Evolutionary conservation across 2,888 invertebrate genomes (phyloP).

Genomic region (Dorcus parallelipipedus): DNA sequence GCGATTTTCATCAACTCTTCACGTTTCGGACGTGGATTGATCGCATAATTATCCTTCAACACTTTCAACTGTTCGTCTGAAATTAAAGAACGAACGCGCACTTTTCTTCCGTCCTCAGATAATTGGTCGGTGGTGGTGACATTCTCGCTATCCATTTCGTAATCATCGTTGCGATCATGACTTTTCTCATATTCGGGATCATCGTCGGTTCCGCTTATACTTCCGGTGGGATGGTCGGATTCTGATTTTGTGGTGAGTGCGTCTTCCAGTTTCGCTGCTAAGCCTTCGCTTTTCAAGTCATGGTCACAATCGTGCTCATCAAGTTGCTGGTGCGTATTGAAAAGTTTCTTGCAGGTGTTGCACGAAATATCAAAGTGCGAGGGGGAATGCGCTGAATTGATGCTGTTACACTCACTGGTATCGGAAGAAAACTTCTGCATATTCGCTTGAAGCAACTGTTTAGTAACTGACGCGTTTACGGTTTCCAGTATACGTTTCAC

Average conservation of each 20-base stretch:
- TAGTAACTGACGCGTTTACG: conserved; percentile 71
- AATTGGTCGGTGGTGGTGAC: conserved; percentile 48
- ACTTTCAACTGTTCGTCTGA: conserved; percentile 90
- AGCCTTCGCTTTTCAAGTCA: conserved; percentile 66
- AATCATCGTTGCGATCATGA: conserved; percentile 53
- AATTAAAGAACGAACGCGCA: conserved; percentile 88
- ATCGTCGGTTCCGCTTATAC: conserved; percentile 61
- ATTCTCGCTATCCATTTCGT: conserved; percentile 55
- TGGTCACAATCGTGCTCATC: conserved; percentile 71
- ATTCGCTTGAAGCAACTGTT: conserved; percentile 68
- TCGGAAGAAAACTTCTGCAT: conserved; percentile 64
- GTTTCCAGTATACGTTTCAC: conserved; percentile 72
- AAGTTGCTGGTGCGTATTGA: conserved; percentile 58
- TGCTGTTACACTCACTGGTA: conserved; percentile 48
- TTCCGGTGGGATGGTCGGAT: conserved; percentile 53
- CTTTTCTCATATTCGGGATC: conserved; percentile 50
- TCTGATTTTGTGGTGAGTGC: conserved; percentile 56
- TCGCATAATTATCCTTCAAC: conserved; percentile 83
- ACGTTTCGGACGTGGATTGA: conserved; percentile 90
- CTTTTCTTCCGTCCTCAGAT: conserved; percentile 66
- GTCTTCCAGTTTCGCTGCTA: conserved; percentile 74
- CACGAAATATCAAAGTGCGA: conserved; percentile 50
- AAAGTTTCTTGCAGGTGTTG: conserved; percentile 57
- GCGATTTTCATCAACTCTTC: conserved; percentile 92
- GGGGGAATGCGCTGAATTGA: conserved; percentile 38